phyloP scores from a whole-genome alignment of 2,113 vertebrate genomes.

The Sinocyclocheilus anshuiensis region DNA sequence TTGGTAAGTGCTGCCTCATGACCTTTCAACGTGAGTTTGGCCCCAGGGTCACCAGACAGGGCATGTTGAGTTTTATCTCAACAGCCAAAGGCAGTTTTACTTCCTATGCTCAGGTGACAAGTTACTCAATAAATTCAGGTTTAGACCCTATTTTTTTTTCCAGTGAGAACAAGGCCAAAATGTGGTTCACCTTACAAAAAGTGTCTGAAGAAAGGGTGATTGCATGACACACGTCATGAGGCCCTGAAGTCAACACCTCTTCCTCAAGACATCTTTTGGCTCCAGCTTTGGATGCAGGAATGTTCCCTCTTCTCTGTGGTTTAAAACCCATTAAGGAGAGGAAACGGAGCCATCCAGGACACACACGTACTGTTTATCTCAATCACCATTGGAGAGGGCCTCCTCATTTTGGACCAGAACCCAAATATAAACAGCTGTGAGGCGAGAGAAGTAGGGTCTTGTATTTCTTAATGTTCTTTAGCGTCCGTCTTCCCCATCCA shows the following conservation, averaged over 20 bases:
- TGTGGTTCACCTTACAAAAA: slow-evolving; percentile 36
- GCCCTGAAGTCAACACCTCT: slow-evolving; percentile 52
- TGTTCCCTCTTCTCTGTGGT: slow-evolving; percentile 57
- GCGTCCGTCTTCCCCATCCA: slow-evolving; percentile 26
- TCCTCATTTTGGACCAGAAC: slow-evolving; percentile 58
- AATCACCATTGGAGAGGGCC: slow-evolving; percentile 59
- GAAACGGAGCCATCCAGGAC: slow-evolving; percentile 65
- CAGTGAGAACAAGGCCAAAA: slow-evolving; percentile 4
- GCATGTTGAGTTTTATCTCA: not conserved
- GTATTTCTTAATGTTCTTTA: slow-evolving; percentile 52
- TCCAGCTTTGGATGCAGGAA: slow-evolving; percentile 55
- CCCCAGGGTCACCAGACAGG: slow-evolving; percentile 26
- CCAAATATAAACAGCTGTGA: slow-evolving; percentile 65
- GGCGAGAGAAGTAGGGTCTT: slow-evolving; percentile 55
- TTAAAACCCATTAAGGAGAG: slow-evolving; percentile 58
- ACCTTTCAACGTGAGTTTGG: slow-evolving; percentile 7
- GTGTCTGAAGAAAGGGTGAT: slow-evolving; percentile 21
- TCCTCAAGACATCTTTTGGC: slow-evolving; percentile 46
- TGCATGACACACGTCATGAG: slow-evolving; percentile 40
- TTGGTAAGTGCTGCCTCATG: slow-evolving; percentile 30
- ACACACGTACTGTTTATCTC: slow-evolving; percentile 70
- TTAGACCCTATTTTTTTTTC: slow-evolving; percentile 9
- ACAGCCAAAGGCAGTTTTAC: slow-evolving; percentile 23
- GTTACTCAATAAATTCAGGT: slow-evolving; percentile 11
- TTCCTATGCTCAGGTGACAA: slow-evolving; percentile 21